Base-by-base conservation (phyloP, 2,113 vertebrate species). In the Oriolus oriolus region DNA sequence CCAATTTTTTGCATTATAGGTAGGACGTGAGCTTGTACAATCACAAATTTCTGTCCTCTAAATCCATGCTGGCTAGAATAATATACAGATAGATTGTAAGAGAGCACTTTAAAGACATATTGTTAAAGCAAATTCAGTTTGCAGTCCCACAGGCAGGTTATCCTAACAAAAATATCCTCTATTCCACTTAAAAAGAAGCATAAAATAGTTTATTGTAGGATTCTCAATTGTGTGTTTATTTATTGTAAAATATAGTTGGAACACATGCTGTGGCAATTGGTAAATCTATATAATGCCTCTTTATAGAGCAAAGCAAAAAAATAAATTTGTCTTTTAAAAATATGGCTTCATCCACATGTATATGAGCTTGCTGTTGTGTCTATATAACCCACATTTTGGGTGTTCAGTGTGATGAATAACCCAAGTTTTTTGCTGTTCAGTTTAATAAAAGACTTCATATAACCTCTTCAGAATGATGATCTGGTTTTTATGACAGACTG, bases 271-370 rank as follows among this genome's bases (percentile, higher is more conserved):
- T 84, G n/a, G 41, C 49, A 93, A 92, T 66, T 90, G 28, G 23
- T 70, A 94, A 60, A 83, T 77, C 73, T 89, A 56, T 91, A 52
- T 73, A 63, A 6, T 54, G 9, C 9, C 8, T 84, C 31, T 80
- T 84, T 33, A 81, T 35, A 87, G 71, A 91, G 24, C 13, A 90
- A 68, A 92, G n/a, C 24, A 93, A 84, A 95, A 78, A 92, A 86
- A 85, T 26, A 86, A 89, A 80, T 7, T 24, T 64, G 8, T 69
- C 39, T 95, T 92, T 94, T 89, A 26, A 59, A 96, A 69, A 64
- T 63, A 71, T 33, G 6, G 1, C 19, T 94, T 65, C 33, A 37
- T 87, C 27, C 84, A 93, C 90, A 90, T 47, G 9, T 50, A 41
- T 57, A 70, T 76, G 21, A 71, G 16, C 39, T 90, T 91, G 9